phyloP scores from a whole-genome alignment of 2,888 invertebrate genomes.

The Celastrina argiolus region DNA sequence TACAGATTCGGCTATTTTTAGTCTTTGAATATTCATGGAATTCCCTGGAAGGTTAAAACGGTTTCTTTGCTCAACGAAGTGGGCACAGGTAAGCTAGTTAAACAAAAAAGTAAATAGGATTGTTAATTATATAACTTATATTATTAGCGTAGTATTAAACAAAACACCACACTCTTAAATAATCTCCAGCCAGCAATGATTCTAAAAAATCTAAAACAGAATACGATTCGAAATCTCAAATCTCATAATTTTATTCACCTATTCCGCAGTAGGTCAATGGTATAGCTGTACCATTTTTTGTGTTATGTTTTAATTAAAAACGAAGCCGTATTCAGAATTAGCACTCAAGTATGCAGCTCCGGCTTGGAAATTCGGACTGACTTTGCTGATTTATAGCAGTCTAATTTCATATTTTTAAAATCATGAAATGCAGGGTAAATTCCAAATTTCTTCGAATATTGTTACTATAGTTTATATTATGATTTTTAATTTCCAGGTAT shows the following conservation, averaged over 20 bases:
- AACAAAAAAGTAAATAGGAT: too few relatives aligned
- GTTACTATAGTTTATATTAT: too few relatives aligned
- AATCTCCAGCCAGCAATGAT: neutral
- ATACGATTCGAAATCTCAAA: conserved; percentile 3
- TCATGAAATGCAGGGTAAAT: neutral
- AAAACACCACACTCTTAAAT: neutral
- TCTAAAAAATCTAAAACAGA: neutral
- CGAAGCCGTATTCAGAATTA: conserved; percentile 20
- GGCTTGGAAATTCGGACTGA: conserved; percentile 13
- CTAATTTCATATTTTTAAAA: conserved; percentile 4
- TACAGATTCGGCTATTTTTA: too few relatives aligned
- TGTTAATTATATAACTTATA: too few relatives aligned
- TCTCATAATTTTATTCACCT: conserved; percentile 6
- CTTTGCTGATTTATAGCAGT: neutral
- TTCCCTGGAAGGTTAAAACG: too few relatives aligned
- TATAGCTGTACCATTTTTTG: neutral
- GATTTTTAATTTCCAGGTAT: too few relatives aligned
- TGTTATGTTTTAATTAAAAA: conserved; percentile 18
- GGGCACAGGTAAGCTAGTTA: too few relatives aligned
- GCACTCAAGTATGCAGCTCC: conserved; percentile 13
- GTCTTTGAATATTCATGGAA: too few relatives aligned
- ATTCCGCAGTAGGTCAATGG: conserved; percentile 15
- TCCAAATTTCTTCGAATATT: too few relatives aligned
- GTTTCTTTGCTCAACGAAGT: too few relatives aligned
- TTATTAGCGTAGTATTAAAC: too few relatives aligned